Base-by-base conservation (phyloP, 2,888 invertebrate species). In the Punctoribates punctum region DNA sequence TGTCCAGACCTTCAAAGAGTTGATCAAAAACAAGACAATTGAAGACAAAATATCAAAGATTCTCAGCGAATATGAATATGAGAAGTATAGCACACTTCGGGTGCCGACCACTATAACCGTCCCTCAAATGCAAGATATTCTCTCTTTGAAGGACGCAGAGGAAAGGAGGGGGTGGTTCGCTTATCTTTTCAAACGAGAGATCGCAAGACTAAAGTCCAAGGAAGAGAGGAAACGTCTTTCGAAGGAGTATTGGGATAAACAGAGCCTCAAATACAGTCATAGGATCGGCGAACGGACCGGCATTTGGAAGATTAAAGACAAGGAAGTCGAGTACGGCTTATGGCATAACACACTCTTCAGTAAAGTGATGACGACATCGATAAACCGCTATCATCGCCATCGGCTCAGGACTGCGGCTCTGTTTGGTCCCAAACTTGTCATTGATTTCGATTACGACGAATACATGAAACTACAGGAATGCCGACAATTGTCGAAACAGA, bases 391-490 rank as follows among this genome's bases (percentile, higher is more conserved):
- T n/a, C 15, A 25, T 20, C 72, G 48, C 15, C 20, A 38, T 23
- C 17, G 42, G 17, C 8, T 70, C 6, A 70, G 46, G 23, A 70
- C 34, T 34, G 38, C 70, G 1, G 70, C 70, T 20, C 38, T 70
- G 9, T 70, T 70, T 42, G 70, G 70, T n/a, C 70, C 38, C n/a
- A 70, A 70, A 81, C 80, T 96, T 27, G 88, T 96, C 5, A 84
- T 94, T 73, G 96, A 96, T 82, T 90, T 93, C 82, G 89, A 90
- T 48, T 96, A 90, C 85, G 90, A 92, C 81, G 81, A 88, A 0
- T 82, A 89, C 79, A 96, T 96, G 96, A 88, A 85, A 0, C 81
- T 81, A 17, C 84, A 86, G 65, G 96, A 96, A 85, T 85, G 86
- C 5, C 82, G 85, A 0, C 90, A 91, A 84, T 90, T 91, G 81